phyloP scores from a whole-genome alignment of 2,888 invertebrate species.

The Eutolmus rufibarbis region DNA sequence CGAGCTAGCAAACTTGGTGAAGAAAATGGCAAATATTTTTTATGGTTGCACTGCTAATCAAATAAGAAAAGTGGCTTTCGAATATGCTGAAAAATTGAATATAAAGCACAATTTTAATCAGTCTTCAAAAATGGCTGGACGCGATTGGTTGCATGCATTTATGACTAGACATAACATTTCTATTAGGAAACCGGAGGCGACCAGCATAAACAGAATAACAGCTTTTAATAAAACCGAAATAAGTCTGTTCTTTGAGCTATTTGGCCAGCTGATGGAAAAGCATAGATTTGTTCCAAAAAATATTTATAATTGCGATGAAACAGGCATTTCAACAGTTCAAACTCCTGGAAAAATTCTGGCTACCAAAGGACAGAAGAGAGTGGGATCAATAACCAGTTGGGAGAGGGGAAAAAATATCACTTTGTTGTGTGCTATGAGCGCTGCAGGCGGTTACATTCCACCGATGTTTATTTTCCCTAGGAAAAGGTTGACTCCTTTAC shows the following conservation, averaged over 20 bases:
- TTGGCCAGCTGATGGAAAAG: constrained; percentile 11
- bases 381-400: constrained; percentile 32
- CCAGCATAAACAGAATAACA: too few relatives aligned
- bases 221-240: background rate
- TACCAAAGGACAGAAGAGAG: constrained; percentile 36
- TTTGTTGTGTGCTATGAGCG: constrained; percentile 52
- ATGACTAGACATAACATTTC: too few relatives aligned
- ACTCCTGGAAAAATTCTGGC: constrained; percentile 36
- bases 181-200: too few relatives aligned
- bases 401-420: constrained; percentile 52
- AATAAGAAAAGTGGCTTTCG: too few relatives aligned
- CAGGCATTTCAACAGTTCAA: constrained; percentile 38
- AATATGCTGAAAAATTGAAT: too few relatives aligned
- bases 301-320: constrained; percentile 37
- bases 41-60: too few relatives aligned
- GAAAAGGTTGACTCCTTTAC: constrained; percentile 51
- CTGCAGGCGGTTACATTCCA: constrained; percentile 47
- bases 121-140: too few relatives aligned
- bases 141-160: too few relatives aligned
- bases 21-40: too few relatives aligned
- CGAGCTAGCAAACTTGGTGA: too few relatives aligned
- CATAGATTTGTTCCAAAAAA: constrained; percentile 15
- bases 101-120: too few relatives aligned
- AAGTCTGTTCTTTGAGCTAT: constrained; percentile 6
- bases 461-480: constrained; percentile 54